Evolutionary conservation across 92 coral and sea anemone genomes (phyloP), one percentile per base, ranked within the genome.

Genomic region (Montipora capitata): DNA sequence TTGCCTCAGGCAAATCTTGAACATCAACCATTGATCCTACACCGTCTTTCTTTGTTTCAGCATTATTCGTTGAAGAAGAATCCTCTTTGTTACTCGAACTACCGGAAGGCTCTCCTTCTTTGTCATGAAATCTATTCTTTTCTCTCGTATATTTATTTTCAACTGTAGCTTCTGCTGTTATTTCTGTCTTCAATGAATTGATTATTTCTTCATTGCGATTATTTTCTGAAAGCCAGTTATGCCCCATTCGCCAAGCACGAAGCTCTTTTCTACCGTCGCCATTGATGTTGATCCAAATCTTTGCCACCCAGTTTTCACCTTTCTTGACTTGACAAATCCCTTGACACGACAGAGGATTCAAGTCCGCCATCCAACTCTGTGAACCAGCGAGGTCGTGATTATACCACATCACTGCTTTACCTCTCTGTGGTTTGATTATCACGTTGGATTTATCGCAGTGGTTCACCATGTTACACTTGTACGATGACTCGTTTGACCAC

Each of bases 231-330:
- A 97, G 74, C 98, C 97, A 97, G 83, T 97, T 97, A 16, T 89
- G 67, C 18, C 94, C 97, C 82, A 87, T 87, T 79, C 92, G 96
- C 99, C 99, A 97, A 1, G 98, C 96, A 59, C 92, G 85, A 39
- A 97, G 75, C 74, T 95, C 95, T 7, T 62, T 87, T 45, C 79
- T 85, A 2, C 99, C 99, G 79, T 97, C 98, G 0, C 99, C 99
- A 20, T 87, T 84, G 14, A 97, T 75, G 10, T 96, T 93, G 10
- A 97, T 90, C 99, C 99, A 97, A 51, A 89, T 90, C 76, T 94
- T 93, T 2, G 99, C 99, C 7, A 96, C 84, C 99, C 99, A 98
- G 81, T 96, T 98, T 18, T 94, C 95, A 6, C 99, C 98, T 57
- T 92, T 90, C 42, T 27, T 81, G 40, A 96, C 96, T 49, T 62